Evolutionary conservation across 2,113 vertebrate genomes (phyloP).

Genomic region (Amia ocellicauda): DNA sequence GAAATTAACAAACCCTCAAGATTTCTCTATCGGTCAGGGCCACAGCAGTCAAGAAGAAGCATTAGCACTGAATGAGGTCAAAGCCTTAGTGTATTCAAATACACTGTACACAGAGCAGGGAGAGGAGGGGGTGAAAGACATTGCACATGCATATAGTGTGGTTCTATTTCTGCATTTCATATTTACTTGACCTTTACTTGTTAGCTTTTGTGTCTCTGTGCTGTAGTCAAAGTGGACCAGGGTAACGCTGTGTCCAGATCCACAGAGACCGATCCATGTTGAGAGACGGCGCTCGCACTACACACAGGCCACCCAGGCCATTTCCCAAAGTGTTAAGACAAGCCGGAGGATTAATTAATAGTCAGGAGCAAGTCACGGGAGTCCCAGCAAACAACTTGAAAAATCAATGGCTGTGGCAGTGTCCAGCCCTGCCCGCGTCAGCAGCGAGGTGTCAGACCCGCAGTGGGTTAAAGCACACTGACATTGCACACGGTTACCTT

Average conservation of each 20-base stretch:
- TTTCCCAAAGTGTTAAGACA: constrained; percentile 28
- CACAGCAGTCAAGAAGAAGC: no score
- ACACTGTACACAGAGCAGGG: no score
- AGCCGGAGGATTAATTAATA: constrained; percentile 37
- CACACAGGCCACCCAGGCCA: neutral
- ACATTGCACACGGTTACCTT: constrained; percentile 40
- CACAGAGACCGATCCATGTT: constrained; percentile 32
- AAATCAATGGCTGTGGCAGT: constrained; percentile 3
- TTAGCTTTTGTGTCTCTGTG: constrained; percentile 19
- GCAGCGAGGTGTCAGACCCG: constrained; percentile 24
- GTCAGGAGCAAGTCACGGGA: neutral
- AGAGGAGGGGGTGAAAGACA: no score
- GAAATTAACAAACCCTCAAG: no score
- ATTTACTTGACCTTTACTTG: constrained; percentile 26
- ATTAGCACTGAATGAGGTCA: no score
- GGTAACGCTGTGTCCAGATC: no score
- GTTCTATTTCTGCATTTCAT: no score
- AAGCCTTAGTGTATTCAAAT: no score
- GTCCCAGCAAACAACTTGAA: neutral
- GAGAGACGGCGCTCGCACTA: constrained; percentile 13
- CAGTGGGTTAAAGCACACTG: constrained; percentile 27
- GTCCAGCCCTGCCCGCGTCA: constrained; percentile 2
- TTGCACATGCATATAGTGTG: no score
- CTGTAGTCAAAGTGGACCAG: no score
- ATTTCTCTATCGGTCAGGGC: no score